Evolutionary conservation across 2,797 vertebrate species (phyloP).

Genomic region (Melanotaenia pygmaea): DNA sequence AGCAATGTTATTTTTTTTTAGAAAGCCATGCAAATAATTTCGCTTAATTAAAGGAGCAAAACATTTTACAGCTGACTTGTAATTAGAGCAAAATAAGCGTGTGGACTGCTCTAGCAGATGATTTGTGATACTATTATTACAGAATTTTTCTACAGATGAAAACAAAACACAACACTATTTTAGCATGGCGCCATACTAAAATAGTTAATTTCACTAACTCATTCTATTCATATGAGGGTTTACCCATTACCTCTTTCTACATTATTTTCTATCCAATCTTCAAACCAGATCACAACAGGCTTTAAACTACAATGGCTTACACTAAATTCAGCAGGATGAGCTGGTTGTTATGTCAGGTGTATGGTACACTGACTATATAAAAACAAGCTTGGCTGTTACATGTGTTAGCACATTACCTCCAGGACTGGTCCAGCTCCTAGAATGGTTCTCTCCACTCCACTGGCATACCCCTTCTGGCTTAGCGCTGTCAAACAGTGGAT

Average conservation of each 20-base stretch:
- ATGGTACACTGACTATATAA: neutral
- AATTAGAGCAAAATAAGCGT: neutral
- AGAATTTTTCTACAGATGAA: neutral
- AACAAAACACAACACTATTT: neutral
- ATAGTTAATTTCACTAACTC: neutral
- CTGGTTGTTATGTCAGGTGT: neutral
- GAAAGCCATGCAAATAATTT: constrained; percentile 12
- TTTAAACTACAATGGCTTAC: neutral
- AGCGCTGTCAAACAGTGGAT: constrained; percentile 98
- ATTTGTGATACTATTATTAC: neutral
- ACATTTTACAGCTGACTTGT: constrained; percentile 12
- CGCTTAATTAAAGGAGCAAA: constrained; percentile 13
- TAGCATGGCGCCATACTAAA: neutral
- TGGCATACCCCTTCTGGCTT: constrained; percentile 98
- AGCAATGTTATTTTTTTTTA: constrained; percentile 25
- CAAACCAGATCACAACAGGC: neutral
- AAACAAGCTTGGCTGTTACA: neutral
- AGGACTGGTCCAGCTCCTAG: constrained; percentile 96
- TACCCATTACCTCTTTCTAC: neutral
- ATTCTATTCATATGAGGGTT: neutral
- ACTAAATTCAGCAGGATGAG: constrained; percentile 1
- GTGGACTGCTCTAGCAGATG: neutral
- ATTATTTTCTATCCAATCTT: neutral
- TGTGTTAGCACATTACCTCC: constrained; percentile 85
- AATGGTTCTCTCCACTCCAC: constrained; percentile 97